phyloP scores from a whole-genome alignment of 2,797 vertebrate species.

The Setipinna tenuifilis region DNA sequence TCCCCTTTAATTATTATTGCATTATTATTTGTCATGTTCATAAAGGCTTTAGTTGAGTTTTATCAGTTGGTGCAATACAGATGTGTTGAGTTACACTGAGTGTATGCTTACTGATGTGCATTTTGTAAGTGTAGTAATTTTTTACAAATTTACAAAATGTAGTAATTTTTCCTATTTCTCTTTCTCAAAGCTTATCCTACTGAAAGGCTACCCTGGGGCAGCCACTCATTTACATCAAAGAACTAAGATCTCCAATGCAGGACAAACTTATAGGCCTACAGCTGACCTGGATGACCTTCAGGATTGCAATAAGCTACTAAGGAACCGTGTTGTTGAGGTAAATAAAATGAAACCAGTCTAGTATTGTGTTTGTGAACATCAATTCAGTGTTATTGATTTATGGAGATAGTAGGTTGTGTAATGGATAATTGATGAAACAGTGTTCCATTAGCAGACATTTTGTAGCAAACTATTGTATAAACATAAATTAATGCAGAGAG shows the following conservation, averaged over 20 bases:
- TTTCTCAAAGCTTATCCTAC: constrained; percentile 65
- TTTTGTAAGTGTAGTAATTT: too few relatives aligned
- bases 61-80: too few relatives aligned
- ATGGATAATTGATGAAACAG: too few relatives aligned
- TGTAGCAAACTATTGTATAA: too few relatives aligned
- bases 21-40: too few relatives aligned
- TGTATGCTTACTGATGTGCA: too few relatives aligned
- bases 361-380: not conserved
- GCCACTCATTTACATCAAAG: constrained; percentile 80
- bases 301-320: constrained; percentile 83
- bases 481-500: too few relatives aligned
- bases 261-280: constrained; percentile 78
- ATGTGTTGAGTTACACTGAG: too few relatives aligned
- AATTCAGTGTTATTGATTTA: not conserved
- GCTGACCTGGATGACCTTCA: constrained; percentile 76
- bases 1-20: too few relatives aligned
- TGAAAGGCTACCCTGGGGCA: constrained; percentile 83
- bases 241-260: constrained; percentile 74
- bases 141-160: too few relatives aligned
- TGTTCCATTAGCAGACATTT: too few relatives aligned
- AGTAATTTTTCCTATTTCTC: not conserved
- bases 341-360: constrained; percentile 17
- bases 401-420: not conserved
- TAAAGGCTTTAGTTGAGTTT: too few relatives aligned
- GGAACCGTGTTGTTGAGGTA: constrained; percentile 84